phyloP scores from a whole-genome alignment of 2,113 vertebrate genomes.

The Dasyprocta punctata region DNA sequence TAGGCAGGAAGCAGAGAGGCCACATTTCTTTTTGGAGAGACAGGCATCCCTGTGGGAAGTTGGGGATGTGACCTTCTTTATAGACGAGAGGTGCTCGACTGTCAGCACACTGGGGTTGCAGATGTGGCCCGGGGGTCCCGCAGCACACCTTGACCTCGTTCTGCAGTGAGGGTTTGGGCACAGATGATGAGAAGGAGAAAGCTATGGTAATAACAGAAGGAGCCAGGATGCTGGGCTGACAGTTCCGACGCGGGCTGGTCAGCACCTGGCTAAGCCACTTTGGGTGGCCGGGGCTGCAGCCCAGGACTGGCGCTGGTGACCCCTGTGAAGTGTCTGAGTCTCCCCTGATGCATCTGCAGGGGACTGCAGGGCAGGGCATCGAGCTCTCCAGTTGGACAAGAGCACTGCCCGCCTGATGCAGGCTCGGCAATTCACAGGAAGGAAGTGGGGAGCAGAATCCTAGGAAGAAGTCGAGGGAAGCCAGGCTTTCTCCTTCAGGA shows the following conservation, averaged over 20 bases:
- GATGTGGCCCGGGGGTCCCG: rapidly evolving
- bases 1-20: background rate
- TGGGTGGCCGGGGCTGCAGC: background rate
- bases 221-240: background rate
- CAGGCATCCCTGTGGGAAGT: background rate
- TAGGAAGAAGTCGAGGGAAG: background rate
- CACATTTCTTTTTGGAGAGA: background rate
- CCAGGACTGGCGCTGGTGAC: background rate
- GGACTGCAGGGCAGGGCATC: background rate
- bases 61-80: too few species aligned
- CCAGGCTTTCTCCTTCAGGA: too few species aligned
- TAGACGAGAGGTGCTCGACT: background rate
- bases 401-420: background rate
- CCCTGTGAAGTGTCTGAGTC: rapidly evolving
- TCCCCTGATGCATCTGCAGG: background rate
- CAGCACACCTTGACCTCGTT: background rate
- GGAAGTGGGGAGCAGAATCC: too few species aligned
- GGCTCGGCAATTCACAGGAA: too few species aligned
- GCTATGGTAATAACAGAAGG: background rate
- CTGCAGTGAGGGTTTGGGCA: background rate
- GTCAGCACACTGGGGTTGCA: rapidly evolving
- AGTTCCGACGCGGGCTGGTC: background rate
- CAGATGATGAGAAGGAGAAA: background rate
- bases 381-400: too few species aligned
- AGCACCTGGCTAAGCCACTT: background rate